Evolutionary conservation across 2,113 vertebrate genomes (phyloP), one percentile per base, ranked within the genome.

Genomic region (Fukomys damarensis): DNA sequence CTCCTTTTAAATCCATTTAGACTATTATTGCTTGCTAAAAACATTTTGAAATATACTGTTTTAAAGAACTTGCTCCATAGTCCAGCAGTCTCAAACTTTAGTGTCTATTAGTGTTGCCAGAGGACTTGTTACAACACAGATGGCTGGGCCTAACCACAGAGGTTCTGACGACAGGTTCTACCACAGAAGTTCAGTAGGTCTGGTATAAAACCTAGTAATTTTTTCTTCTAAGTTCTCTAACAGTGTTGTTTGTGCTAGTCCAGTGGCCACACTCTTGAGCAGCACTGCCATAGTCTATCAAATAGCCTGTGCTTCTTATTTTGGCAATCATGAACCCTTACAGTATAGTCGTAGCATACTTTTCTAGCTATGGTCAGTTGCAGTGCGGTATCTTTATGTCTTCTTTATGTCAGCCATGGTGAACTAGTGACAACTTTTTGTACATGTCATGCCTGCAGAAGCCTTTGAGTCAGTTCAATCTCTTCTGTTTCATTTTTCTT

Each of bases 401-500:
- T 2, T 68, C 32, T 90, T 93, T 89, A 28, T 16, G 26, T 20
- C 54, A 13, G 9, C 10, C 26, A 52, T 35, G 38, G 38, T 72
- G 70, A 80, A 35, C 24, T 79, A 0, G 14, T 84, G 19, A 56
- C 52, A 76, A 43, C 49, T 43, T 54, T 46, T 87, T 77, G 13
- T 68, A 63, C 30, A 68, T 24, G 83, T 58, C 77, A 59, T 61
- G 19, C 17, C 11, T 43, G 12, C 54, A 68, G 35, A 92, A 54
- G 14, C 16, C 32, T 86, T 91, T 77, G 70, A 41, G 24, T 70
- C 41, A 22, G 76, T 86, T 81, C 9, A 26, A 3, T 65, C 4
- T 95, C 41, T 82, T 84, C 32, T 56, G 32, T 86, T 87, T 66
- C 19, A 41, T 79, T 94, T 95, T 85, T 79, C 61, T 72, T 85